Percentiles rank a stretch among this genome's conserved stretches.
Conservation (phyloP, 2,113 vertebrate species). For the Indri indri region DNA sequence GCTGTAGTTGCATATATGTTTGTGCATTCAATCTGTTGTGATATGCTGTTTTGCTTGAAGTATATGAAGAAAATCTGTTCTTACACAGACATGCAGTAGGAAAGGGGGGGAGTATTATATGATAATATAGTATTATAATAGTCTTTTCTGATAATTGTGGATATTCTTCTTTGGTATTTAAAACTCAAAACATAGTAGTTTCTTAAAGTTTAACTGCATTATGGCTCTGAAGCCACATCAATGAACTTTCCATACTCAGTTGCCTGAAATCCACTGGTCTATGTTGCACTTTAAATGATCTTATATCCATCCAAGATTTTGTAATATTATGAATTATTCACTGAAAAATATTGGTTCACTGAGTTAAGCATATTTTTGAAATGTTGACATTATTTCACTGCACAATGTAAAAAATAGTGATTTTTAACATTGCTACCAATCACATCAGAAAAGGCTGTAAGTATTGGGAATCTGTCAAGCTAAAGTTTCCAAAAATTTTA, state of each 20-base stretch:
- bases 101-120: not conserved
- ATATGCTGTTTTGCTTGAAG: not conserved
- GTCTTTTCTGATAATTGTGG: not conserved
- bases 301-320: not conserved
- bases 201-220: not conserved
- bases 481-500: conserved; percentile 19
- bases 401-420: not conserved
- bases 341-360: not conserved
- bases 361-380: conserved; percentile 1
- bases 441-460: not conserved
- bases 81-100: not conserved
- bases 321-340: not conserved
- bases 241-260: not conserved
- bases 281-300: not conserved
- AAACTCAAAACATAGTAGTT: not conserved
- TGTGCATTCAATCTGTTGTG: not conserved
- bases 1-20: not conserved
- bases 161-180: not conserved
- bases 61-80: not conserved
- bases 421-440: not conserved
- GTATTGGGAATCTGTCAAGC: not conserved
- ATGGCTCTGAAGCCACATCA: not conserved
- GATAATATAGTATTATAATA: not conserved
- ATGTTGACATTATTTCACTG: not conserved
- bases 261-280: not conserved